phyloP scores from a whole-genome alignment of 2,888 invertebrate genomes.

The Eupithecia exiguata region DNA sequence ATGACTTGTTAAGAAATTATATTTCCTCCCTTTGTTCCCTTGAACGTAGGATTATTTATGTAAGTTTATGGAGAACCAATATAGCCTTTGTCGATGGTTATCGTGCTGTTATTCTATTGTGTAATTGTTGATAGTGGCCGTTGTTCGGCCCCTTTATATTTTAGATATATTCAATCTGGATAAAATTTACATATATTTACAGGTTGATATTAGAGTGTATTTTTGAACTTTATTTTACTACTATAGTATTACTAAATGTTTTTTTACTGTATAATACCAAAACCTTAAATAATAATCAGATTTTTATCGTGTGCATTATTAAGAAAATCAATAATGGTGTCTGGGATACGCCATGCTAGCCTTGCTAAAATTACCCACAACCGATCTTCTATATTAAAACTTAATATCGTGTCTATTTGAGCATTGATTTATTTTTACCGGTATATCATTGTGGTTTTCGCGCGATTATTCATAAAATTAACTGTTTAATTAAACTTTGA shows the following conservation, averaged over 20 bases:
- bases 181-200: background rate
- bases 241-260: background rate
- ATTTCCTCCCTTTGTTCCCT: constrained; percentile 29
- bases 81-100: constrained; percentile 39
- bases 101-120: constrained; percentile 34
- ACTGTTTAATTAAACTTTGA: background rate
- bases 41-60: constrained; percentile 36
- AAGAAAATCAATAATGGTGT: background rate
- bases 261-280: background rate
- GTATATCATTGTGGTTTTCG: background rate
- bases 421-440: background rate
- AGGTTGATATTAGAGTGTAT: no score
- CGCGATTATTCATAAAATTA: background rate
- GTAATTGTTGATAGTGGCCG: constrained; percentile 18
- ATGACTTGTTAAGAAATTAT: constrained; percentile 40
- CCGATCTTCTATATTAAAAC: background rate
- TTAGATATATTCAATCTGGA: background rate
- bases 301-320: background rate
- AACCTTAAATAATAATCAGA: background rate
- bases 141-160: background rate
- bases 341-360: background rate
- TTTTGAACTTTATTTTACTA: no score
- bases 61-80: constrained; percentile 41
- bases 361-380: background rate
- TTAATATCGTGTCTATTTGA: background rate